Evolutionary conservation across 2,113 vertebrate species (phyloP).

Genomic region (Mobula birostris): DNA sequence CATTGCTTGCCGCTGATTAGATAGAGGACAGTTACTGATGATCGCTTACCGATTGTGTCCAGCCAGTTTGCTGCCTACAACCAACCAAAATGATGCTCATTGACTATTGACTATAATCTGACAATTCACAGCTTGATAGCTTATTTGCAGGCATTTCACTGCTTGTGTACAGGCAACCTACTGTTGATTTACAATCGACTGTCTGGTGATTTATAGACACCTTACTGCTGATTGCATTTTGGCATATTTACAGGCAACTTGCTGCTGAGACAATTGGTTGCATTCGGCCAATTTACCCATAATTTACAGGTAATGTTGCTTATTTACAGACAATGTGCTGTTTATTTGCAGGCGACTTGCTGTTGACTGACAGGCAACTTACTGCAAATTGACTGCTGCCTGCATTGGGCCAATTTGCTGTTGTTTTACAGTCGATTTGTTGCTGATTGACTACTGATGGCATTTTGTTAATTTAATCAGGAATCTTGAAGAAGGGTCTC

Average conservation of each 20-base stretch:
- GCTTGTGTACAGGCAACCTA: neutral
- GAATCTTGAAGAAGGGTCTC: too few relatives aligned
- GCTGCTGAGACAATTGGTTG: neutral
- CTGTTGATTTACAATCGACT: neutral
- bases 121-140: neutral
- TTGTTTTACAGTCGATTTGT: neutral
- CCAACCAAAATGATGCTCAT: neutral
- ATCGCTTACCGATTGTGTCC: neutral
- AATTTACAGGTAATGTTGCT: neutral
- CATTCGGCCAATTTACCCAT: neutral
- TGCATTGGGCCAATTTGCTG: neutral
- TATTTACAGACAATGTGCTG: too few relatives aligned
- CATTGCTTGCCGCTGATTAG: neutral
- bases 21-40: too few relatives aligned
- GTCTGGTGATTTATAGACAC: neutral
- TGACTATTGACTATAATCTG: neutral
- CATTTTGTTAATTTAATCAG: too few relatives aligned
- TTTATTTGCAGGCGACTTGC: too few relatives aligned
- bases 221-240: neutral
- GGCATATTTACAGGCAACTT: neutral
- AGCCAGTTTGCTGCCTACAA: neutral
- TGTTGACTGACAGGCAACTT: too few relatives aligned
- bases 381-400: neutral
- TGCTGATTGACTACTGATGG: neutral
- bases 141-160: neutral